Base-by-base conservation (phyloP, 2,113 vertebrate species). In the Sialia sialis region DNA sequence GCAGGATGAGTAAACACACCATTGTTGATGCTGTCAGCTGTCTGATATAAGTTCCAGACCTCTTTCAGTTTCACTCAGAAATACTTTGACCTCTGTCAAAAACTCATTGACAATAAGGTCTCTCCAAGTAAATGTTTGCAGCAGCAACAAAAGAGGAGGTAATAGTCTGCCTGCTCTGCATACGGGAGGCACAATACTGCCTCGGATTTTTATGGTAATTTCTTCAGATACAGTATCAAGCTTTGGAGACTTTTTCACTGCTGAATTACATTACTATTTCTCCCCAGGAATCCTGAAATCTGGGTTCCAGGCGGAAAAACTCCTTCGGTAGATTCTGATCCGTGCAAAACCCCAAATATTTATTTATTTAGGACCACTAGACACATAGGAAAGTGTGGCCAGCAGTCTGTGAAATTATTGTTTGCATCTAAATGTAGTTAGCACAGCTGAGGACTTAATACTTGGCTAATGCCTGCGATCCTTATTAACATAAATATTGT, bases 391-490 rank as follows among this genome's bases (percentile, higher is more conserved):
- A 78, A 95, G 83, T 66, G 75, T 60, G 56, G 75, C 73, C 94
- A 95, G 75, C 76, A 92, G 88, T 13, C 85, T 93, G 93, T 92
- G 95, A 95, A 90, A 93, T 80, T 79, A 96, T 84, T 93, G 94
- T 92, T 94, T 78, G 92, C 84, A 86, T 51, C 90, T 75, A 44
- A 84, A 92, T 91, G 94, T 64, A 96, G 90, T 89, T 77, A 89
- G 91, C 80, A 89, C 80, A 84, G 84, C 93, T 93, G 95, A 96
- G 89, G 92, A 95, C 97, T 97, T 95, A 93, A 97, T 96, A 94
- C 67, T 90, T 52, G 89, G 89, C 91, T 94, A 92, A 95, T 95
- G 94, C 73, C 90, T n/a, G 52, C 1, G 2, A 70, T 74, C 90
- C 93, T 94, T 81, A 95, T 97, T 96, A 97, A 92, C 92, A 93